Conservation (phyloP, 2,888 invertebrate species). For the Deilephila porcellus region DNA sequence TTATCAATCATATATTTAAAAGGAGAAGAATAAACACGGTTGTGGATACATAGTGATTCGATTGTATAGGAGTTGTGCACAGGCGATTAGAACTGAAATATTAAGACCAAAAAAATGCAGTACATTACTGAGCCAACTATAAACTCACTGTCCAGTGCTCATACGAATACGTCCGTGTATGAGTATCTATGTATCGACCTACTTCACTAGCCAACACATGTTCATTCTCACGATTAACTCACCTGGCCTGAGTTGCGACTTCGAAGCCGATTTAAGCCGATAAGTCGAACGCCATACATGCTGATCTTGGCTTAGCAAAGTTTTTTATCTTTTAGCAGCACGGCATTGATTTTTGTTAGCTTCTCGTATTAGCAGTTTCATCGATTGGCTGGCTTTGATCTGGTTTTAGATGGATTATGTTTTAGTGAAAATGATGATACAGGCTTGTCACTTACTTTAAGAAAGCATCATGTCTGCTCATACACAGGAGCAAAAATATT, state of each 20-base stretch:
- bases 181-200: no score
- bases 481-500: no score
- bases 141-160: background rate
- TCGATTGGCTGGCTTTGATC: background rate
- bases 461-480: no score
- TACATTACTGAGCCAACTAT: background rate
- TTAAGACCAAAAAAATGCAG: no score
- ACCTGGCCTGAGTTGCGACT: background rate
- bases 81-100: no score
- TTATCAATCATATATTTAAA: no score
- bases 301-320: conserved; percentile 20
- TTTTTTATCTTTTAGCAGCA: background rate
- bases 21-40: no score
- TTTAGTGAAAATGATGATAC: no score
- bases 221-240: conserved; percentile 6
- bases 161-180: background rate
- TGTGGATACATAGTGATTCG: no score
- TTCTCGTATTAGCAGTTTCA: background rate
- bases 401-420: no score
- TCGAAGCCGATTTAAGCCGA: conserved; percentile 18
- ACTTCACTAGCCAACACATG: background rate
- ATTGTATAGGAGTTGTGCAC: no score
- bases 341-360: background rate
- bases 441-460: no score
- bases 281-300: conserved; percentile 7